Evolutionary conservation across 2,797 vertebrate species (phyloP).

Genomic region (Cryptoprocta ferox): DNA sequence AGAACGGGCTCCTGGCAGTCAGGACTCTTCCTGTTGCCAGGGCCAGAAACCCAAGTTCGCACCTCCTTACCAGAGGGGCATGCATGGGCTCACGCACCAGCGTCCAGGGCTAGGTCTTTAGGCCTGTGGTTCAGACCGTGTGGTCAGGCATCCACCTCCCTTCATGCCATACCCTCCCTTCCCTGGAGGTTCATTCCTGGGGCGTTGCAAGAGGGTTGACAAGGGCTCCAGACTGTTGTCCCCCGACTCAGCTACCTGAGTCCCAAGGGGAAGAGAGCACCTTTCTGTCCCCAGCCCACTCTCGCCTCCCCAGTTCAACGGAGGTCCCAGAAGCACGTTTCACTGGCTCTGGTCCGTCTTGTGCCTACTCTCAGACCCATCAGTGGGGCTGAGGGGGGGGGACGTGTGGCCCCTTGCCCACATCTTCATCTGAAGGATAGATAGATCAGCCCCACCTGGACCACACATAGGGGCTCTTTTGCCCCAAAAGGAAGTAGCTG

Average conservation of each 20-base stretch:
- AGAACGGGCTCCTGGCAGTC: neutral
- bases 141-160: neutral
- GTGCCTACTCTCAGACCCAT: neutral
- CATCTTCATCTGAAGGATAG: neutral
- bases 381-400: neutral
- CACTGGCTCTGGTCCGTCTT: neutral
- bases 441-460: neutral
- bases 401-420: too few species aligned
- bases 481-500: neutral
- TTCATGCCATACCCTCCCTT: rapidly evolving
- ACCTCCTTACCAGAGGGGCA: neutral
- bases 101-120: neutral
- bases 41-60: neutral
- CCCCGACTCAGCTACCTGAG: rapidly evolving
- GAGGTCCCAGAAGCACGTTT: neutral
- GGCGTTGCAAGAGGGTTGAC: neutral
- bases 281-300: neutral
- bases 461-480: neutral
- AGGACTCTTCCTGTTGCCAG: neutral
- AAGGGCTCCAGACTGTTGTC: neutral
- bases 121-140: neutral
- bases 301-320: neutral
- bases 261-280: neutral
- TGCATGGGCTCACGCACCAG: neutral
- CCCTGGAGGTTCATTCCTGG: neutral